phyloP scores from a whole-genome alignment of 2,888 invertebrate species.

The Drosophila hamatofila region DNA sequence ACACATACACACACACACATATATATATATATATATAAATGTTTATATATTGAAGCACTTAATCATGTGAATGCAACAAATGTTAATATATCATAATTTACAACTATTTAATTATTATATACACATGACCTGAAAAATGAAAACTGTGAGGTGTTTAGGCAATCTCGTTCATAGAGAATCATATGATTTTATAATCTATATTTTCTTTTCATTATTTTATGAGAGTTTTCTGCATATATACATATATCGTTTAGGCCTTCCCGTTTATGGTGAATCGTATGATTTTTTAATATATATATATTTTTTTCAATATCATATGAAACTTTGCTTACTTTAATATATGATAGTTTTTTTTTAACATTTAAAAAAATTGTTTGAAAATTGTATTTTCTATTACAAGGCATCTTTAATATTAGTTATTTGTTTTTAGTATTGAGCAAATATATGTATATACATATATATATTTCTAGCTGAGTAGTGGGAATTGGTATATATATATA shows the following conservation, averaged over 20 bases:
- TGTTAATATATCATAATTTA: neutral
- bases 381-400: neutral
- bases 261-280: neutral
- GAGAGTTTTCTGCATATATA: neutral
- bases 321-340: neutral
- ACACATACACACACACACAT: slow-evolving; percentile 11
- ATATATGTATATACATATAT: neutral
- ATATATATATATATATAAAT: slow-evolving; percentile 8
- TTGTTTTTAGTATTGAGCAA: neutral
- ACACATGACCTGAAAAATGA: neutral
- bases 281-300: neutral
- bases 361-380: neutral
- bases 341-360: too few species aligned
- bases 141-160: neutral
- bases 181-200: neutral
- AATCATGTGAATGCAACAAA: neutral
- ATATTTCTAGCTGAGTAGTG: too few species aligned
- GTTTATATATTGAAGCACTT: slow-evolving; percentile 4
- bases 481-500: too few species aligned
- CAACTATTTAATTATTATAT: neutral
- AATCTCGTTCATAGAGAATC: neutral
- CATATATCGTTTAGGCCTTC: too few species aligned
- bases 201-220: too few species aligned
- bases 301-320: neutral
- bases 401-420: neutral